Evolutionary conservation across 1,140 invertebrate genomes (phyloP).

Genomic region (Gryllus bimaculatus): DNA sequence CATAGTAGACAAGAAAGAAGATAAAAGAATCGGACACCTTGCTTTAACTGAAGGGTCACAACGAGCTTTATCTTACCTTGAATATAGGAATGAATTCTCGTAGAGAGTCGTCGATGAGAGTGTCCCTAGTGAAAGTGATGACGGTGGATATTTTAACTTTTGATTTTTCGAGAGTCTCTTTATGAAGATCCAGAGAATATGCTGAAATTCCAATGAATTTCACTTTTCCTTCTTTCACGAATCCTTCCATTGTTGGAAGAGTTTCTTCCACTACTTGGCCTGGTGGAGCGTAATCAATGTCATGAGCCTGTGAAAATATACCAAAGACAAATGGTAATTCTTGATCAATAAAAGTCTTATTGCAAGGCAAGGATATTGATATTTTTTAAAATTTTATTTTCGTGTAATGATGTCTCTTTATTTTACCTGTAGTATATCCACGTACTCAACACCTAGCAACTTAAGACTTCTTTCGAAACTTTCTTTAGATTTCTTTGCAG

Average conservation of each 20-base stretch:
- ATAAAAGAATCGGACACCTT: too few species aligned
- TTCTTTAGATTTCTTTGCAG: conserved; percentile 55
- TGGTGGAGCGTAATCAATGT: conserved; percentile 75
- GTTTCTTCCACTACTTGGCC: conserved; percentile 78
- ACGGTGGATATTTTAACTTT: conserved; percentile 59
- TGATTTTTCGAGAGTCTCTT: conserved; percentile 60
- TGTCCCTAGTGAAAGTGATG: conserved; percentile 67
- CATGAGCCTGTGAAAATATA: conserved; percentile 61
- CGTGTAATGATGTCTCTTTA: neutral
- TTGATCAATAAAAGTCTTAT: neutral
- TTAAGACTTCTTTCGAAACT: conserved; percentile 70
- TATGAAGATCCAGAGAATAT: conserved; percentile 67
- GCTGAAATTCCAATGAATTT: conserved; percentile 78
- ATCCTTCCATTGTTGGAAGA: conserved; percentile 63
- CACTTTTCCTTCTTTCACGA: conserved; percentile 67
- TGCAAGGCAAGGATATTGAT: neutral
- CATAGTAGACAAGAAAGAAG: too few species aligned
- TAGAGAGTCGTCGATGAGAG: conserved; percentile 68
- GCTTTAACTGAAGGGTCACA: too few species aligned
- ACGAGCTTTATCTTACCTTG: conserved; percentile 37
- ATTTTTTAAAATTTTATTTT: neutral
- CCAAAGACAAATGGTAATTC: neutral
- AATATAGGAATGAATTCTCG: conserved; percentile 66
- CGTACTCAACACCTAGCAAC: conserved; percentile 64
- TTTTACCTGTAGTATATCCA: conserved; percentile 78